Evolutionary conservation across 2,797 vertebrate species (phyloP).

Genomic region (Melanotaenia maccullochi): DNA sequence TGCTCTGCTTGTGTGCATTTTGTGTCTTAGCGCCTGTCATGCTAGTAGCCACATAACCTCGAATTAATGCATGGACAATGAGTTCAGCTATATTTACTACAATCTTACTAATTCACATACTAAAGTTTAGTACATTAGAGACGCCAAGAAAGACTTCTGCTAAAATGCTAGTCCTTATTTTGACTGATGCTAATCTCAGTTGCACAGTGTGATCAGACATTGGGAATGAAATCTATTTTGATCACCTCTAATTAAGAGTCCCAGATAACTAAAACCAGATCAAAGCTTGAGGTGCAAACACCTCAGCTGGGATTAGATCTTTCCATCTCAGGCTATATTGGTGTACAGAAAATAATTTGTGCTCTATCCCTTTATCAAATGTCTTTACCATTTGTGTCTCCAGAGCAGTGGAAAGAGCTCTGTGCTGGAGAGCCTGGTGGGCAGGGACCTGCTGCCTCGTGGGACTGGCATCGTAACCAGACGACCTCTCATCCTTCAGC

Average conservation of each 20-base stretch:
- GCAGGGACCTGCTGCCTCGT: slow-evolving; percentile 94
- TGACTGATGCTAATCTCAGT: slow-evolving; percentile 29
- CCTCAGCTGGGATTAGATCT: slow-evolving; percentile 7
- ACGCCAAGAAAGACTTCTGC: background rate
- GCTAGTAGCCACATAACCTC: slow-evolving; percentile 55
- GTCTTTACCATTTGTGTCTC: slow-evolving; percentile 50
- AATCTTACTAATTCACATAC: background rate
- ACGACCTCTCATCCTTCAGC: slow-evolving; percentile 95
- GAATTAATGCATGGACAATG: background rate
- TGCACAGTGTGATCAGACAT: slow-evolving; percentile 17
- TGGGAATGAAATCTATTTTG: slow-evolving; percentile 47
- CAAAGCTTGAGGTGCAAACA: slow-evolving; percentile 13
- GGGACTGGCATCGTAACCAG: slow-evolving; percentile 96
- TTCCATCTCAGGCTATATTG: background rate
- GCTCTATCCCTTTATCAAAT: background rate
- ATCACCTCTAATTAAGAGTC: slow-evolving; percentile 29
- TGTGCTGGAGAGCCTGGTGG: slow-evolving; percentile 96
- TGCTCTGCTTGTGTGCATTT: slow-evolving; percentile 13
- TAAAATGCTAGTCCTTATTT: background rate
- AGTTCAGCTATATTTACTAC: background rate
- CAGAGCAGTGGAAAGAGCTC: slow-evolving; percentile 99
- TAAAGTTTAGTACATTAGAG: background rate
- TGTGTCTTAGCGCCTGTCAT: slow-evolving; percentile 29
- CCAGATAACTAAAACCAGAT: slow-evolving; percentile 28
- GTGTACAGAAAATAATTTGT: background rate